Percentiles rank a stretch among this genome's conserved stretches.
Evolutionary conservation across 2,113 vertebrate genomes (phyloP).

Genomic region (Prionailurus bengalensis): DNA sequence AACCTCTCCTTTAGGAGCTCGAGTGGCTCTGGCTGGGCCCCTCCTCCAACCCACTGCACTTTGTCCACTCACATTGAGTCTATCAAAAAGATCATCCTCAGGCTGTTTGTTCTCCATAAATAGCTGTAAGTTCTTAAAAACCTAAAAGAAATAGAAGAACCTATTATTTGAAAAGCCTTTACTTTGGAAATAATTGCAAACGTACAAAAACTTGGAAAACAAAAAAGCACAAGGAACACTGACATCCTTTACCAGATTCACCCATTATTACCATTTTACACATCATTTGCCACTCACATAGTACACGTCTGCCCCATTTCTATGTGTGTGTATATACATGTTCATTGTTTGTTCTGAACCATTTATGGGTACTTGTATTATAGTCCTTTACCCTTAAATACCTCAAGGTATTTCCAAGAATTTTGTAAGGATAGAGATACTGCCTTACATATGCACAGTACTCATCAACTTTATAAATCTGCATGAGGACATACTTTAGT

Average conservation of each 20-base stretch:
- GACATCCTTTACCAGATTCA: neutral
- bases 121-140: conserved; percentile 98
- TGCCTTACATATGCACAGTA: neutral
- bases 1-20: neutral
- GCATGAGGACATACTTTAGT: neutral
- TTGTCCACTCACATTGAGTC: conserved; percentile 94
- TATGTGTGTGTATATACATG: no score
- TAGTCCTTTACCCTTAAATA: neutral
- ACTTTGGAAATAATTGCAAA: conserved; percentile 42
- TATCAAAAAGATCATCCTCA: conserved; percentile 97
- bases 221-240: neutral
- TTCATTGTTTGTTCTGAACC: neutral
- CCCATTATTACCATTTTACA: neutral
- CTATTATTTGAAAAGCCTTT: conserved; percentile 37
- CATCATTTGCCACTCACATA: neutral
- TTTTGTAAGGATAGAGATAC: neutral
- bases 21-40: neutral
- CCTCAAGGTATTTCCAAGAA: neutral
- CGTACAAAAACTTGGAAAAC: neutral
- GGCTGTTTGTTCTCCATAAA: conserved; percentile 99
- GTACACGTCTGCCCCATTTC: neutral
- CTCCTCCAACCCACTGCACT: neutral
- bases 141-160: conserved; percentile 86
- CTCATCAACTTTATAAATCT: neutral
- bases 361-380: neutral